A percentile compares a stretch with the other conserved stretches of the same genome.
Conservation (phyloP, 2,113 vertebrate genomes). For the Xerus inauris region DNA sequence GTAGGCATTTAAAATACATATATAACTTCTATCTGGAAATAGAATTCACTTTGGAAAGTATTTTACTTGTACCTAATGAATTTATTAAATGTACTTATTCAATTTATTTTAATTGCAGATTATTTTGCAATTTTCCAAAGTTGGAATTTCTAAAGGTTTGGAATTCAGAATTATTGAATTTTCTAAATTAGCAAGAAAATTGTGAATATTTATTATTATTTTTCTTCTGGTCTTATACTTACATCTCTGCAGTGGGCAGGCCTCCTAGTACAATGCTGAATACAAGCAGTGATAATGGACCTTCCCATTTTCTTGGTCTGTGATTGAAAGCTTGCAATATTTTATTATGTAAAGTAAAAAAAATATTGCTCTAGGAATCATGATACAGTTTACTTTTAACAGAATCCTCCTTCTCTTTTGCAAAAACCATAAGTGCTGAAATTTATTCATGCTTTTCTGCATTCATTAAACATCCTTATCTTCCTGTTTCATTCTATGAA, state of each 20-base stretch:
- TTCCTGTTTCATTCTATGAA: not conserved
- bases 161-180: not conserved
- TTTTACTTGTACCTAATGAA: not conserved
- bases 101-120: not conserved
- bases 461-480: not conserved
- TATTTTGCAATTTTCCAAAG: not conserved
- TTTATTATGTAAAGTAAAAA: not conserved
- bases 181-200: not conserved
- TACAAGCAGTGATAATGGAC: not conserved
- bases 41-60: not conserved
- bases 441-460: not conserved
- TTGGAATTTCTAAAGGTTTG: too few relatives aligned
- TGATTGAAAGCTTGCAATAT: not conserved
- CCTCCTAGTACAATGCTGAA: not conserved
- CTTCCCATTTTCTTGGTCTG: not conserved
- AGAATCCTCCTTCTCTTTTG: not conserved
- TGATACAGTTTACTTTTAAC: not conserved
- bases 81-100: not conserved
- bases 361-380: not conserved
- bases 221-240: not conserved
- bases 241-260: not conserved
- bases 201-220: not conserved
- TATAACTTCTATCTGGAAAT: too few relatives aligned
- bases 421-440: not conserved
- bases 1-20: too few relatives aligned